These are phyloP conservation scores for Aphelocoma californica DNA, from an alignment of 2,797 vertebrate genomes.

Conservation along the genomic window DNA sequence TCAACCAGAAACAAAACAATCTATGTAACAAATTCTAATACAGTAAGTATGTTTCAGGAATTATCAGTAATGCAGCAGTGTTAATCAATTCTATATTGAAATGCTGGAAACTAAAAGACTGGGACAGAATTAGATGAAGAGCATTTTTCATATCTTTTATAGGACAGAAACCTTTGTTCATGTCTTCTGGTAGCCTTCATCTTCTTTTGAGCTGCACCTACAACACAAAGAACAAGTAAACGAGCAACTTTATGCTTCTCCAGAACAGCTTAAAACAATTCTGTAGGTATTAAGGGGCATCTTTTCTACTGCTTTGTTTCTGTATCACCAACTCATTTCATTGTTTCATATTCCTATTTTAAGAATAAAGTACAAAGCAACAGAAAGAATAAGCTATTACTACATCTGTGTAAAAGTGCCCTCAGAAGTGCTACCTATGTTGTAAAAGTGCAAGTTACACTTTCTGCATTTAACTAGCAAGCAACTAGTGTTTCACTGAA, in stretches of 20 bases:
- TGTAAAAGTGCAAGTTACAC: neutral
- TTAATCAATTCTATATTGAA: constrained; percentile 56
- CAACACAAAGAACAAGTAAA: constrained; percentile 91
- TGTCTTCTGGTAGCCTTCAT: constrained; percentile 83
- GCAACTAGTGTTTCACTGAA: neutral
- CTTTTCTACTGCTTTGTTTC: constrained; percentile 71
- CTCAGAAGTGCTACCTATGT: constrained; percentile 37
- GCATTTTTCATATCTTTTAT: constrained; percentile 74
- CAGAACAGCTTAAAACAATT: constrained; percentile 65
- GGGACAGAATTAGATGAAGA: constrained; percentile 69
- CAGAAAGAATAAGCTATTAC: constrained; percentile 44
- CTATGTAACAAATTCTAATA: constrained; percentile 31
- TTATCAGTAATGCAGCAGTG: constrained; percentile 34
- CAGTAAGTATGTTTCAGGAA: constrained; percentile 25
- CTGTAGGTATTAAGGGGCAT: constrained; percentile 77
- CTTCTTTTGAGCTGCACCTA: constrained; percentile 88
- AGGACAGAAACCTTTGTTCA: constrained; percentile 89
- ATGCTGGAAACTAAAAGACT: constrained; percentile 72
- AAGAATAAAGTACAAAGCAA: constrained; percentile 65
- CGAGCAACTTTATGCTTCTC: constrained; percentile 84
- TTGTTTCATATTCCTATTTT: constrained; percentile 41
- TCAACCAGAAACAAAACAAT: constrained; percentile 26
- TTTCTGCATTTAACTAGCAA: constrained; percentile 52
- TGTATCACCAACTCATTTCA: constrained; percentile 62
- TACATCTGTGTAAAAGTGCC: constrained; percentile 46